Percentiles rank a stretch among this genome's conserved stretches.
These are phyloP conservation scores for Cacatua alba DNA, from an alignment of 2,113 vertebrate species.

Conservation along the genomic window DNA sequence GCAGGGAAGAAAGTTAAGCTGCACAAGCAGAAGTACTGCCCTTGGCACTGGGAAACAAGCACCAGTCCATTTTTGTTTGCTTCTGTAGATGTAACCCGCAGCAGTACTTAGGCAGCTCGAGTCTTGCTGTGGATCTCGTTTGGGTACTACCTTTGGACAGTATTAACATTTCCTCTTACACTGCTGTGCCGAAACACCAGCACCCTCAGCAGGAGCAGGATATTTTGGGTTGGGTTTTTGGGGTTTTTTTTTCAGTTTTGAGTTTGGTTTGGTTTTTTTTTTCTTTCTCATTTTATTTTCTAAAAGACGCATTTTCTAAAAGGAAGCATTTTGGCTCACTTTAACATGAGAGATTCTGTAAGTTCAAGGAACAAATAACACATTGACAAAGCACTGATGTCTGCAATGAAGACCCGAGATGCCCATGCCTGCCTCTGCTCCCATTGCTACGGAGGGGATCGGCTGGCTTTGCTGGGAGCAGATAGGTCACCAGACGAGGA, in stretches of 20 bases:
- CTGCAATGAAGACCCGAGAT: not conserved
- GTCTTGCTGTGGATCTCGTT: not conserved
- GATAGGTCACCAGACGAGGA: not conserved
- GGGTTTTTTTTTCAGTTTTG: not conserved
- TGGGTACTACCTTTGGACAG: not conserved
- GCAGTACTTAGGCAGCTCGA: not conserved
- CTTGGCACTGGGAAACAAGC: not conserved
- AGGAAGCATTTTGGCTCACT: not conserved
- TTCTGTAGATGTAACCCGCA: not conserved
- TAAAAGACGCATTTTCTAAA: too few species aligned
- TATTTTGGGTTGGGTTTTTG: rapidly evolving
- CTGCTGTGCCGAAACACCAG: not conserved
- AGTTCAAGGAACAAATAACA: not conserved
- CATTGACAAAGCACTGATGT: not conserved
- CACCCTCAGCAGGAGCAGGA: not conserved
- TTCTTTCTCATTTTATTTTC: not conserved
- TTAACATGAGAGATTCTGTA: not conserved
- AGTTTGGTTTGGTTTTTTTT: not conserved
- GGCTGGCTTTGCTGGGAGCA: not conserved
- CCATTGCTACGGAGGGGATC: rapidly evolving
- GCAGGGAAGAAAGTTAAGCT: not conserved
- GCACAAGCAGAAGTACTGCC: not conserved
- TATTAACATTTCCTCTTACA: not conserved
- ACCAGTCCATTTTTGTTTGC: not conserved
- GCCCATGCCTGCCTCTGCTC: not conserved